Base-by-base conservation (phyloP, 1,140 invertebrate species). In the Augochlora pura region DNA sequence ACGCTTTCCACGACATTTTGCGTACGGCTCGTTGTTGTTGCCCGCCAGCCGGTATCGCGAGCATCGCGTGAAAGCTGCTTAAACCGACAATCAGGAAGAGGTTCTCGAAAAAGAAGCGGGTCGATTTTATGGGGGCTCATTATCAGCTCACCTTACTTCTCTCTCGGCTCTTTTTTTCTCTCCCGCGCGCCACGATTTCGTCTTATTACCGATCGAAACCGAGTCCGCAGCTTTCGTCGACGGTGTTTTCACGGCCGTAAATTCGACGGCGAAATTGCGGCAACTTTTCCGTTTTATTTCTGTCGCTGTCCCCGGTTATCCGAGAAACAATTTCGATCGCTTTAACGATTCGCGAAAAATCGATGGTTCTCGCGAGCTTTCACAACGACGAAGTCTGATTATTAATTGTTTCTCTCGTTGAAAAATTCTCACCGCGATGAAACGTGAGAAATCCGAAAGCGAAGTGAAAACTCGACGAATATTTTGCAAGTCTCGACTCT, bases 81-180 rank as follows among this genome's bases (percentile, higher is more conserved):
- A 80, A n/a, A 83, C 49, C 59, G 72, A 57, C 54, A 21, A 75
- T 52, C 60, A 77, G 52, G 67, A 63, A 82, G 81, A 52, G 64
- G 32, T 60, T n/a, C 46, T 46, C 73, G 74, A 77, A 77, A 32
- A 85, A 77, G 73, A 85, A 85, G 71, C 83, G 68, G 81, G 42
- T 46, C 64, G 83, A 85, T 83, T 85, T 85, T 70, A 85, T 81
- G 73, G 65, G 57, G 64, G 72, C 81, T 85, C 81, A 74, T 85
- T 85, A 85, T 85, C 84, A 74, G 78, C 74, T 84, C 70, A 59
- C 25, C 77, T 83, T 67, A 72, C 71, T 77, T 27, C 57, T 71
- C 67, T 38, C 32, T 57, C 71, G 9, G 59, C 21, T 71, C 77
- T 66, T 64, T 75, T 77, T n/a, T 39, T 71, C 67, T 27, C 32